Conservation (phyloP, 2,888 invertebrate species). For the Odontothrips loti region DNA sequence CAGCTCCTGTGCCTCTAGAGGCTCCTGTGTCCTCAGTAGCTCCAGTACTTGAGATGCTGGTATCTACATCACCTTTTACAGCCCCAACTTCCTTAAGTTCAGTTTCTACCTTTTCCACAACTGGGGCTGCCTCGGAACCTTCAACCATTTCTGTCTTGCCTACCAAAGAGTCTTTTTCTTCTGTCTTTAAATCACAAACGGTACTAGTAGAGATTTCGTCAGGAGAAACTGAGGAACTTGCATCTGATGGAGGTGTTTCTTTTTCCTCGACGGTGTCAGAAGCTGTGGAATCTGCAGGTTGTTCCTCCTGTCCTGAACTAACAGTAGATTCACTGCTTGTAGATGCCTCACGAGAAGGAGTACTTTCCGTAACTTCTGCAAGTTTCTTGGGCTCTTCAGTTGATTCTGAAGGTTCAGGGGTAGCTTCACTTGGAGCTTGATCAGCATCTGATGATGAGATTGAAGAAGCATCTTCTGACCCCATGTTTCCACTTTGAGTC, state of each 20-base stretch:
- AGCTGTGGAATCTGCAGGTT: conserved; percentile 35
- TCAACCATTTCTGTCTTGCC: conserved; percentile 31
- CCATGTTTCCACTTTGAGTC: neutral
- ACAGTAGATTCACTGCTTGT: conserved; percentile 32
- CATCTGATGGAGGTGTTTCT: neutral
- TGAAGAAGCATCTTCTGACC: neutral
- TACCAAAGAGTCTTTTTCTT: neutral
- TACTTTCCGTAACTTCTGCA: neutral
- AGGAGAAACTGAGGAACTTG: neutral
- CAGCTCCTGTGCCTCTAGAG: conserved; percentile 35
- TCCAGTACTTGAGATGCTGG: conserved; percentile 37
- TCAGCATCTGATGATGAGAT: conserved; percentile 14
- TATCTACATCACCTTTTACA: conserved; percentile 46
- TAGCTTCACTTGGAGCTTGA: conserved; percentile 28
- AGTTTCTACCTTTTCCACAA: conserved; percentile 38
- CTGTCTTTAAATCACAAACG: too few species aligned
- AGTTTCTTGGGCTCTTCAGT: neutral
- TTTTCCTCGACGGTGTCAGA: conserved; percentile 36
- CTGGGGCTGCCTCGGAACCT: conserved; percentile 39
- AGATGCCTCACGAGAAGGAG: neutral
- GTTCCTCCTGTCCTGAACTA: conserved; percentile 29
- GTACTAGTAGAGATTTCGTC: neutral
- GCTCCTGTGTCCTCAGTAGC: conserved; percentile 39
- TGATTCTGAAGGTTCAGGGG: conserved; percentile 26
- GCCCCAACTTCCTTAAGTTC: conserved; percentile 38